phyloP scores from a whole-genome alignment of 1,140 invertebrate species.

The Drosophila kikkawai region DNA sequence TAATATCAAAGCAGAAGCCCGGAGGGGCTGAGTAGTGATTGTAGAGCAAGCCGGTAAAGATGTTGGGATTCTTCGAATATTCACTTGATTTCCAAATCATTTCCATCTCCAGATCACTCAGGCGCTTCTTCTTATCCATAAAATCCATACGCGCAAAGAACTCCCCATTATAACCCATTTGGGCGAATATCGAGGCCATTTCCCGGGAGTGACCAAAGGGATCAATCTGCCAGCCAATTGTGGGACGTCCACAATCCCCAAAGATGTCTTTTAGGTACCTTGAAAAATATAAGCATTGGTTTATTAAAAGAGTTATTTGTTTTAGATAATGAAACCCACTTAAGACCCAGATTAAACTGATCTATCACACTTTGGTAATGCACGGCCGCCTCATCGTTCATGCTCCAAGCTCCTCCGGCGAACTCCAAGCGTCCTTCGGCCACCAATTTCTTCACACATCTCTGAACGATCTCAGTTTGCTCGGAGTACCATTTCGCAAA shows the following conservation, averaged over 20 bases:
- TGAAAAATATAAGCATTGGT: background rate
- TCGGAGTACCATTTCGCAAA: constrained; percentile 96
- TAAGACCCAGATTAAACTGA: constrained; percentile 93
- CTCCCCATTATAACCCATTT: constrained; percentile 94
- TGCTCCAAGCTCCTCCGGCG: constrained; percentile 94
- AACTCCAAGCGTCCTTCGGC: constrained; percentile 94
- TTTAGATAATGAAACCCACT: constrained; percentile 85
- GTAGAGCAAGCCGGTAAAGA: constrained; percentile 91
- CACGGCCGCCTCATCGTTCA: constrained; percentile 97
- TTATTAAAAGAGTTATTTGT: background rate
- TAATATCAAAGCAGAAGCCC: constrained; percentile 95
- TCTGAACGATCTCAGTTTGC: constrained; percentile 88
- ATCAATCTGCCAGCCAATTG: constrained; percentile 96
- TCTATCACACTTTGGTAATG: constrained; percentile 98
- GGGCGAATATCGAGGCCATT: constrained; percentile 93
- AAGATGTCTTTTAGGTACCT: constrained; percentile 91
- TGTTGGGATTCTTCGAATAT: constrained; percentile 87
- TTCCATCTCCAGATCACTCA: constrained; percentile 86
- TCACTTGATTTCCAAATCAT: constrained; percentile 87
- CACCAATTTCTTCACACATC: constrained; percentile 88
- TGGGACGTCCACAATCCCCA: constrained; percentile 92
- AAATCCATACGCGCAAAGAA: constrained; percentile 96
- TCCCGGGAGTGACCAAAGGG: constrained; percentile 96
- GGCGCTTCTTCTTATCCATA: constrained; percentile 91
- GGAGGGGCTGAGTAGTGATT: constrained; percentile 93